phyloP scores from a whole-genome alignment of 2,797 vertebrate species.

The Neoniphon sammara region DNA sequence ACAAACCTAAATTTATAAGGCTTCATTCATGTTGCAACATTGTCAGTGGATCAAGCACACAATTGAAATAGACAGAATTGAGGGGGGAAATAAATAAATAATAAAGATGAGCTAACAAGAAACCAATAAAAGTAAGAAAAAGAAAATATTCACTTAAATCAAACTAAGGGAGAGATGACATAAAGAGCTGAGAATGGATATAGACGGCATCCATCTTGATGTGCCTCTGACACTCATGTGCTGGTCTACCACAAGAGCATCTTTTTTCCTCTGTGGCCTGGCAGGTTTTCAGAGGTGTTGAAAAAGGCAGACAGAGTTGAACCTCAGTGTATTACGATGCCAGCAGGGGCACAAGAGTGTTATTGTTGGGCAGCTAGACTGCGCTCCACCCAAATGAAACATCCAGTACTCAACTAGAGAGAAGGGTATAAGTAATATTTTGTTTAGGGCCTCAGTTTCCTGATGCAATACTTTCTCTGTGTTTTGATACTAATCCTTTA shows the following conservation, averaged over 20 bases:
- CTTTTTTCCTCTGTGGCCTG: slow-evolving; percentile 12
- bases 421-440: slow-evolving; percentile 7
- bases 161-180: too few relatives aligned
- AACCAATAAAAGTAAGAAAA: not conserved
- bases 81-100: too few relatives aligned
- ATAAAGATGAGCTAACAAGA: not conserved
- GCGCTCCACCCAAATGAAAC: slow-evolving; percentile 38
- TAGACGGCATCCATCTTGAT: not conserved
- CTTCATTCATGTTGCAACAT: too few relatives aligned
- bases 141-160: not conserved
- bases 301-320: slow-evolving; percentile 6
- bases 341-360: slow-evolving; percentile 44
- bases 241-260: slow-evolving; percentile 22
- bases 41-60: not conserved
- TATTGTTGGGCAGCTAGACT: slow-evolving; percentile 50
- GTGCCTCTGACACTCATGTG: not conserved
- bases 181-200: not conserved
- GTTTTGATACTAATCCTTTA: not conserved
- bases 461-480: not conserved
- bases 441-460: slow-evolving; percentile 16
- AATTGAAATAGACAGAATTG: not conserved
- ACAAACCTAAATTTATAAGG: too few relatives aligned
- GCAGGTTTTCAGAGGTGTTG: slow-evolving; percentile 23
- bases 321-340: slow-evolving; percentile 14
- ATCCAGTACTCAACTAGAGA: not conserved